Conservation (phyloP, 2,797 vertebrate genomes). For the Macrochelys suwanniensis region DNA sequence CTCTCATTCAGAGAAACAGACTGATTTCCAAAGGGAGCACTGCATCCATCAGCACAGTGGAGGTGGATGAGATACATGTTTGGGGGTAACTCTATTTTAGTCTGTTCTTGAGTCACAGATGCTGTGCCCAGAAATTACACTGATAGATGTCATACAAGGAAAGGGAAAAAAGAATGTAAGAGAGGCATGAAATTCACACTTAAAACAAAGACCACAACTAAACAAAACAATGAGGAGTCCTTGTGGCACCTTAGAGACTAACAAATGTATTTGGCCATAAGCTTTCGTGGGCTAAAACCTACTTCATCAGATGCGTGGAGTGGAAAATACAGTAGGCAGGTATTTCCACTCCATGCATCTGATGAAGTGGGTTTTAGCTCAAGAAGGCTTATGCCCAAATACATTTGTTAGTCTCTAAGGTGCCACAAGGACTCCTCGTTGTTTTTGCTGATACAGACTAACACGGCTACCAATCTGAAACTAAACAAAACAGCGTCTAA, state of each 20-base stretch:
- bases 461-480: no score
- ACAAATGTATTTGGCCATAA: background rate
- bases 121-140: background rate
- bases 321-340: no score
- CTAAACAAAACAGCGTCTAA: background rate
- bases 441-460: no score
- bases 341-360: no score
- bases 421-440: no score
- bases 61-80: background rate
- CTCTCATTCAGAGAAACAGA: background rate
- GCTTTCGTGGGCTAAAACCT: no score
- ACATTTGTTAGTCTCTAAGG: no score
- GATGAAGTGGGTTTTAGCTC: no score
- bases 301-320: no score
- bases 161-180: background rate
- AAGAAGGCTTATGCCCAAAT: no score
- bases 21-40: background rate
- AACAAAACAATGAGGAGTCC: no score
- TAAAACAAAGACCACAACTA: constrained; percentile 6
- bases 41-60: background rate
- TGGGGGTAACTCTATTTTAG: background rate
- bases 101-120: background rate
- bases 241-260: no score
- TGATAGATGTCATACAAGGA: background rate
- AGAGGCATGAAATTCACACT: background rate